These are phyloP conservation scores for Chlorospingus flavigularis DNA, from an alignment of 2,797 vertebrate genomes.

Conservation along the genomic window DNA sequence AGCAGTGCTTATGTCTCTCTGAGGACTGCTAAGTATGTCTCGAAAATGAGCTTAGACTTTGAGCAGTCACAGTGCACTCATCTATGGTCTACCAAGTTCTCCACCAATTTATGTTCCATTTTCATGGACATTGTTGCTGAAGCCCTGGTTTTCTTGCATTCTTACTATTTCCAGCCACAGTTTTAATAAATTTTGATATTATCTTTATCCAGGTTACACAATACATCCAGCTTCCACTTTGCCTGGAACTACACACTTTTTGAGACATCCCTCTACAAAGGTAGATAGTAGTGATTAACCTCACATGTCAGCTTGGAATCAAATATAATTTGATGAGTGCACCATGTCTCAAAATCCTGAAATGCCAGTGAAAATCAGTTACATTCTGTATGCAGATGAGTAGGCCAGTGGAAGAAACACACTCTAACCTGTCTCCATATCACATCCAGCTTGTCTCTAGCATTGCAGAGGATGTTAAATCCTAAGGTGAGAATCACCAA, in stretches of 20 bases:
- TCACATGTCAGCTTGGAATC: background rate
- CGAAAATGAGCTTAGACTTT: background rate
- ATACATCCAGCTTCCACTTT: background rate
- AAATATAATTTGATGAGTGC: background rate
- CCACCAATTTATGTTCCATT: background rate
- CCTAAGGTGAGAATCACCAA: background rate
- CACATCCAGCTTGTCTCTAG: background rate
- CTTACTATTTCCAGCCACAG: background rate
- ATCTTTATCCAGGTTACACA: background rate
- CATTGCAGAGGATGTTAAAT: background rate
- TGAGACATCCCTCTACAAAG: background rate
- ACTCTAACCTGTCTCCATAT: background rate
- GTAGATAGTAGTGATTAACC: background rate
- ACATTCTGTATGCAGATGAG: background rate
- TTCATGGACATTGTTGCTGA: background rate
- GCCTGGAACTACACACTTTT: background rate
- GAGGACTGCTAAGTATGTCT: background rate
- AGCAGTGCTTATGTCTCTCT: background rate
- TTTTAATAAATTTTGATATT: background rate
- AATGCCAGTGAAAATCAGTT: background rate
- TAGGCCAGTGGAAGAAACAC: background rate
- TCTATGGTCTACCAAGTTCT: background rate
- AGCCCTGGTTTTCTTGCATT: background rate
- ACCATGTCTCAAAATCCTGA: background rate
- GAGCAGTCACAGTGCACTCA: background rate